Conservation (phyloP, 2,797 vertebrate genomes). For the Naso thynnoides region DNA sequence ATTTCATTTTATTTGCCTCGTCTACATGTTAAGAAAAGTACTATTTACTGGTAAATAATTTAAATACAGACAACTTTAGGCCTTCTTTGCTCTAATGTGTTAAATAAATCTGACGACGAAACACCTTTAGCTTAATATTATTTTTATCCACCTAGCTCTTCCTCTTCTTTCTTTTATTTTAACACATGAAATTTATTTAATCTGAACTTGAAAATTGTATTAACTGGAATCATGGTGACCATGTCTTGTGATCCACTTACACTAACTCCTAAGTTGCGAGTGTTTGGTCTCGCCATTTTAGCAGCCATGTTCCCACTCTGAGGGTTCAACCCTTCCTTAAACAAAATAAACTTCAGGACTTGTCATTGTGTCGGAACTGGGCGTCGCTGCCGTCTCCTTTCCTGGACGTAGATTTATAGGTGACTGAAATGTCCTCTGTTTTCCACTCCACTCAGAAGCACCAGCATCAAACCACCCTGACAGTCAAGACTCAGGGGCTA, state of each 20-base stretch:
- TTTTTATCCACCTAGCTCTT: no score
- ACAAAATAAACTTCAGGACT: constrained; percentile 55
- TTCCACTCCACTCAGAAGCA: constrained; percentile 32
- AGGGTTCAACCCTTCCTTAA: constrained; percentile 34
- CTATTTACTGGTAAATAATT: no score
- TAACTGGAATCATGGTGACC: not conserved
- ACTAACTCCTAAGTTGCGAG: not conserved
- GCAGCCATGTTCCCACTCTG: constrained; percentile 31
- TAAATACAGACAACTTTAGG: no score
- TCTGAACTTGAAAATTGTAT: not conserved
- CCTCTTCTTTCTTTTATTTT: not conserved
- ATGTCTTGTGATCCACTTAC: not conserved
- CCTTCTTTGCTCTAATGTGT: no score
- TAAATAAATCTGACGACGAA: no score
- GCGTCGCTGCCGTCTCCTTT: constrained; percentile 46
- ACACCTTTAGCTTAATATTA: no score
- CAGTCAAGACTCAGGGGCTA: constrained; percentile 19
- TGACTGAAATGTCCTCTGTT: constrained; percentile 44
- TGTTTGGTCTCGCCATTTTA: constrained; percentile 23
- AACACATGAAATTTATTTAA: not conserved
- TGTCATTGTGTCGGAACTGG: constrained; percentile 62
- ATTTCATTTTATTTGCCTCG: no score
- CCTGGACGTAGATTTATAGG: constrained; percentile 46
- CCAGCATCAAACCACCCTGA: constrained; percentile 6
- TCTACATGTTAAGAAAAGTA: no score